phyloP scores from a whole-genome alignment of 2,113 vertebrate species.

The Acanthochromis polyacanthus region DNA sequence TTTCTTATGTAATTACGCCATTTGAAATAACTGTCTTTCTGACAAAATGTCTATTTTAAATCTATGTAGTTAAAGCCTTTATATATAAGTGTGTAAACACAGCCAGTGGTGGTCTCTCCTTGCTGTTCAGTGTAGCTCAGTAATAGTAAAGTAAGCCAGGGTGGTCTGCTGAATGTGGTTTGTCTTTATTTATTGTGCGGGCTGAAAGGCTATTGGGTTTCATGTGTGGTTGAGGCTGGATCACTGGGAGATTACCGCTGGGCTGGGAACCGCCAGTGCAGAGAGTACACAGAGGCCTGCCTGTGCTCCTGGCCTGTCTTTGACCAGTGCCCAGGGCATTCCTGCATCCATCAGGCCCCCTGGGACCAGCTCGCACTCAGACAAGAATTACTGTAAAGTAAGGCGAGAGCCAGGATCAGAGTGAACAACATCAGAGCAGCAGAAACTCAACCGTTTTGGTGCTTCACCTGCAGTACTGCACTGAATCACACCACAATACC shows the following conservation, averaged over 20 bases:
- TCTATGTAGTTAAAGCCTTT: slow-evolving; percentile 37
- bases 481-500: slow-evolving; percentile 32
- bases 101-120: slow-evolving; percentile 37
- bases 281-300: slow-evolving; percentile 70
- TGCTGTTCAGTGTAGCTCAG: slow-evolving; percentile 39
- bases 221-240: slow-evolving; percentile 77
- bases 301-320: slow-evolving; percentile 69
- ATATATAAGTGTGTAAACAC: slow-evolving; percentile 43
- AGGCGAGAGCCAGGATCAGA: slow-evolving; percentile 58
- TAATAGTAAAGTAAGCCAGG: slow-evolving; percentile 57
- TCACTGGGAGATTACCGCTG: slow-evolving; percentile 74
- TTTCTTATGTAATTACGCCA: slow-evolving; percentile 32
- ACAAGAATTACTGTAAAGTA: slow-evolving; percentile 54
- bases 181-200: slow-evolving; percentile 78
- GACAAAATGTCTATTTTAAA: slow-evolving; percentile 29
- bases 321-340: slow-evolving; percentile 69
- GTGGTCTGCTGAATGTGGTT: slow-evolving; percentile 74
- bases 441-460: slow-evolving; percentile 43
- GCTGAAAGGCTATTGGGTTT: slow-evolving; percentile 75
- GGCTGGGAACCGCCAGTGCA: slow-evolving; percentile 67
- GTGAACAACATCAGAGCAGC: slow-evolving; percentile 52
- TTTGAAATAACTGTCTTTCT: slow-evolving; percentile 33
- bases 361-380: slow-evolving; percentile 49
- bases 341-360: slow-evolving; percentile 54
- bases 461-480: slow-evolving; percentile 53